Base-by-base conservation (phyloP, 92 coral and sea anemone genomes). In the Zoanthus sansibaricus region DNA sequence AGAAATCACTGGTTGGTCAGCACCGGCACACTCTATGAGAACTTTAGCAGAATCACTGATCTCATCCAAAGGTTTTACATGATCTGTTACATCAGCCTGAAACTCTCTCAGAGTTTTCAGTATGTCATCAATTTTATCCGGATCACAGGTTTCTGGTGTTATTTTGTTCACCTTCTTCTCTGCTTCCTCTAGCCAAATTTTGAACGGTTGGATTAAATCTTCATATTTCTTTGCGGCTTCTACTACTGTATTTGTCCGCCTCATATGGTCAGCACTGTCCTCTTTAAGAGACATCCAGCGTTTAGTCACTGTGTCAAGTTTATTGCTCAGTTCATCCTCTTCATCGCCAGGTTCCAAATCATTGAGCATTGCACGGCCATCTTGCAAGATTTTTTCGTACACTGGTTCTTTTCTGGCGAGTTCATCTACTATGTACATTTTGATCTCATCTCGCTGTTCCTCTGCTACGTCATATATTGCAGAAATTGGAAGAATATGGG, bases 271-370 rank as follows among this genome's bases (percentile, higher is more conserved):
- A 15, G 90, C 92, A 37, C 94, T 87, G 72, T 92, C 92, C 87
- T 87, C 91, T 71, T 96, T 94, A 84, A 95, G 46, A 8, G 84
- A 86, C 45, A 88, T 84, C 99, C 98, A 97, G 31, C 97, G 95
- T 46, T 90, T 89, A 68, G 77, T 91, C 87, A 94, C 93, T 55
- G 93, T 88, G 62, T 92, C 92, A 51, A 97, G 96, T 59, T 90
- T 93, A 68, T 83, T 90, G 48, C 87, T 87, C n/a, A 95, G 94
- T 44, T 72, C 88, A 47, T 95, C 92, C 71, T 92, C 91, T 84
- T 97, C 99, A 16, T 89, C 90, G 5, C 99, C 96, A 67, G 97
- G 97, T 64, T 93, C 97, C 87, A 94, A 89, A 68, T 92, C 88
- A 74, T 91, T 92, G 56, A 91, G 92, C 95, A 97, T 87, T 47